Evolutionary conservation across 2,888 invertebrate genomes (phyloP).

Genomic region (Smittia sp.): DNA sequence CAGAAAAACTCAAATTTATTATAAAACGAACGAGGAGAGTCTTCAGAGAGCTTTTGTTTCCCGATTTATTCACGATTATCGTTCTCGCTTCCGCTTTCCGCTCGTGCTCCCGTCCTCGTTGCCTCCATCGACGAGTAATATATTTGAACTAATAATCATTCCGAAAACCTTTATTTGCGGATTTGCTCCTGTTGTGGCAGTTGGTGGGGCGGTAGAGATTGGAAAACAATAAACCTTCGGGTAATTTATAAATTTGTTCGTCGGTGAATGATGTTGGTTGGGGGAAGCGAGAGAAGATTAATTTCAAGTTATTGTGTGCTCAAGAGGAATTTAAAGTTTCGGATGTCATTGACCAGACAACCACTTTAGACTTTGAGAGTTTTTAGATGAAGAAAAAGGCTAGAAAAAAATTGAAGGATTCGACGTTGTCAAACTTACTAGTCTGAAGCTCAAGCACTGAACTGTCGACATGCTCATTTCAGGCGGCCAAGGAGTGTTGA

Average conservation of each 20-base stretch:
- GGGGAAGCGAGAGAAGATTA: no score
- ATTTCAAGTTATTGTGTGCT: no score
- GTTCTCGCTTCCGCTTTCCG: background rate
- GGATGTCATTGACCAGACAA: no score
- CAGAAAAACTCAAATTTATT: background rate
- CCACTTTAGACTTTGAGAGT: no score
- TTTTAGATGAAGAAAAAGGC: no score
- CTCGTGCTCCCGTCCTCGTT: background rate
- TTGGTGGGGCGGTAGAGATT: background rate
- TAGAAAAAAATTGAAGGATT: no score
- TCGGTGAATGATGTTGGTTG: background rate
- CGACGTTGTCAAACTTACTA: no score
- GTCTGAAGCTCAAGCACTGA: no score
- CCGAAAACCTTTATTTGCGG: background rate
- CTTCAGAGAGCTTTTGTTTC: constrained; percentile 33
- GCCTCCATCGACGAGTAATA: background rate
- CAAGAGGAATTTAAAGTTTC: no score
- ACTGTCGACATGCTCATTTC: no score
- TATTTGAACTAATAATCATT: background rate
- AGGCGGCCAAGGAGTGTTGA: no score
- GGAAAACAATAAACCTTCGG: background rate
- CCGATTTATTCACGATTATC: constrained; percentile 29
- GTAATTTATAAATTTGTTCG: background rate
- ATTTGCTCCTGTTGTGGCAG: background rate
- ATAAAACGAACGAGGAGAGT: background rate